A percentile compares a stretch with the other conserved stretches of the same genome.
phyloP scores from a whole-genome alignment of 35 echinoderm and acorn worm species.

The Ptychodera flava region DNA sequence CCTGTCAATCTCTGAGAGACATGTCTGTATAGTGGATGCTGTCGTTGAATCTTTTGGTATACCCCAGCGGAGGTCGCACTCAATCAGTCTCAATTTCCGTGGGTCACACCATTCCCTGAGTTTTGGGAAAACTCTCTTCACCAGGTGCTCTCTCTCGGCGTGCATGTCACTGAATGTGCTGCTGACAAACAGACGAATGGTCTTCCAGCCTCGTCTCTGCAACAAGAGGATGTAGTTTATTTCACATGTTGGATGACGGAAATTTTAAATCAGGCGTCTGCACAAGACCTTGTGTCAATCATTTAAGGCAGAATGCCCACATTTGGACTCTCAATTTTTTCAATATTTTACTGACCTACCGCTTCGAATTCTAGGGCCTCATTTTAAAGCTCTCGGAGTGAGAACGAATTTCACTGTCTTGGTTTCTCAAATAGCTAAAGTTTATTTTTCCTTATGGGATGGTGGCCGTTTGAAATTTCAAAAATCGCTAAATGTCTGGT shows the following conservation, averaged over 20 bases:
- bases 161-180: constrained; percentile 85
- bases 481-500: too few relatives aligned
- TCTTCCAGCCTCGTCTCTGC: constrained; percentile 57
- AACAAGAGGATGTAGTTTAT: not conserved
- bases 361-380: too few relatives aligned
- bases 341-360: too few relatives aligned
- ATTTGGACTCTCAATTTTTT: too few relatives aligned
- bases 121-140: constrained; percentile 96
- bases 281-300: not conserved
- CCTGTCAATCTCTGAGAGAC: constrained; percentile 75
- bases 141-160: constrained; percentile 81
- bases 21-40: constrained; percentile 49
- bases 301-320: not conserved
- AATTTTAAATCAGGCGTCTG: not conserved
- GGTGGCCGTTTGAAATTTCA: too few relatives aligned
- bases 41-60: constrained; percentile 74
- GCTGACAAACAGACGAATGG: constrained; percentile 83
- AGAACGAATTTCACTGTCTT: too few relatives aligned
- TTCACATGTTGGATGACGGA: not conserved
- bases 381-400: too few relatives aligned
- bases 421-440: too few relatives aligned
- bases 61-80: constrained; percentile 89
- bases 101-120: constrained; percentile 69
- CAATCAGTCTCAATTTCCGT: constrained; percentile 59
- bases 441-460: too few relatives aligned